Conservation (phyloP, 2,888 invertebrate species). For the Brassicogethes aeneus region DNA sequence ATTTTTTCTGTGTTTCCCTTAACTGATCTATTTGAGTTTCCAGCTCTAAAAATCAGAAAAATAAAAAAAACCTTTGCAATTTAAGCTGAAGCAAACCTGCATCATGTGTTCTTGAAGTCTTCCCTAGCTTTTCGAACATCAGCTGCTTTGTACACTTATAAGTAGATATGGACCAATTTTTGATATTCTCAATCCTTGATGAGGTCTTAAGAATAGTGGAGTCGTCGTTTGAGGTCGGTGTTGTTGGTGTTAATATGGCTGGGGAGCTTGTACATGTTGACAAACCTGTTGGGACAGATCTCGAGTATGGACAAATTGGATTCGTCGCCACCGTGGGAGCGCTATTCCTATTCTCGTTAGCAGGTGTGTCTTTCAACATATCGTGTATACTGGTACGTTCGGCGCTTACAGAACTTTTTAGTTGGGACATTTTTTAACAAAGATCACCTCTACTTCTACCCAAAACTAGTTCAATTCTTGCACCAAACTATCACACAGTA, state of each 20-base stretch:
- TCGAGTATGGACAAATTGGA: constrained; percentile 57
- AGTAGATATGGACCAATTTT: constrained; percentile 96
- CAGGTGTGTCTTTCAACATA: constrained; percentile 76
- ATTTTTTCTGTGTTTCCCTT: constrained; percentile 90
- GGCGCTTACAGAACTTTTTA: constrained; percentile 35
- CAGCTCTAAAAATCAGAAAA: constrained; percentile 52
- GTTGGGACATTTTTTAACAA: constrained; percentile 36
- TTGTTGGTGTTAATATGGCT: constrained; percentile 44
- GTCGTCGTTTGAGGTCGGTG: constrained; percentile 45
- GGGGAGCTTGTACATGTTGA: constrained; percentile 37
- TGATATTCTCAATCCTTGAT: constrained; percentile 84
- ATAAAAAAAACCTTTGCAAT: constrained; percentile 6
- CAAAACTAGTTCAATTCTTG: too few species aligned
- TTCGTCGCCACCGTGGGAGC: constrained; percentile 65
- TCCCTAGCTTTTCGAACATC: constrained; percentile 92
- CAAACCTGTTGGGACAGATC: constrained; percentile 58
- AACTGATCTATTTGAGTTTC: constrained; percentile 90
- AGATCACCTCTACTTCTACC: too few species aligned
- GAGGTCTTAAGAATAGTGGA: constrained; percentile 57
- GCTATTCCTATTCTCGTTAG: constrained; percentile 65
- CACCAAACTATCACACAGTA: too few species aligned
- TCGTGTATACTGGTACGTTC: constrained; percentile 70
- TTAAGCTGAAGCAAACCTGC: constrained; percentile 47
- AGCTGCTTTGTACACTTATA: constrained; percentile 97
- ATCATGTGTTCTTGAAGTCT: constrained; percentile 83